Evolutionary conservation across 1,140 invertebrate genomes (phyloP).

Genomic region (Pinna nobilis): DNA sequence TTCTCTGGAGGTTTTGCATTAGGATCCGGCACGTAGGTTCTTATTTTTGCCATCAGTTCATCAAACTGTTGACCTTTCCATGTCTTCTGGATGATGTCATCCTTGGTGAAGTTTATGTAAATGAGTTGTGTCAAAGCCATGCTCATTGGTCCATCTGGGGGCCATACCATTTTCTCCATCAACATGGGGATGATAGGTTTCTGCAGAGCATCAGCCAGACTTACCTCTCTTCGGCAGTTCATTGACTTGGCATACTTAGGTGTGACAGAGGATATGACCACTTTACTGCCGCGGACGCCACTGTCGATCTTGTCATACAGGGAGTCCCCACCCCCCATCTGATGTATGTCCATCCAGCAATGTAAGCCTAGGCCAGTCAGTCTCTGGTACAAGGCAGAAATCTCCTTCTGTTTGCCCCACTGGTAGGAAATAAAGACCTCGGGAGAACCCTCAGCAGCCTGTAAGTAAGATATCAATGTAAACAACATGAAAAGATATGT

Average conservation of each 20-base stretch:
- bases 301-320: constrained; percentile 72
- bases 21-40: constrained; percentile 37
- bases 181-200: constrained; percentile 70
- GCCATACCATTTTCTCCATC: constrained; percentile 67
- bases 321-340: constrained; percentile 73
- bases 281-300: constrained; percentile 63
- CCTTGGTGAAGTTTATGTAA: constrained; percentile 60
- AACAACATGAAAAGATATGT: not conserved
- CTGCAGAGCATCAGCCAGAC: constrained; percentile 65
- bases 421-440: constrained; percentile 72
- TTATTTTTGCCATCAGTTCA: constrained; percentile 48
- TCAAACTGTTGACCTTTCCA: constrained; percentile 60
- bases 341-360: constrained; percentile 72
- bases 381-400: constrained; percentile 58
- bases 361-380: constrained; percentile 58
- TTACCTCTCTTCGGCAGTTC: constrained; percentile 69
- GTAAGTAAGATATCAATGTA: not conserved
- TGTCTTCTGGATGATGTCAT: constrained; percentile 46
- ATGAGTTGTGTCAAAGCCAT: constrained; percentile 68
- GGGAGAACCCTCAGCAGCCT: constrained; percentile 38
- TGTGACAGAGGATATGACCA: constrained; percentile 68
- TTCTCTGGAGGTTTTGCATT: too few species aligned
- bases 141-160: constrained; percentile 69
- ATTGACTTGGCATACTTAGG: constrained; percentile 68
- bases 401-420: constrained; percentile 70